Evolutionary conservation across 2,113 vertebrate species (phyloP), one percentile per base, ranked within the genome.

Genomic region (Cacatua alba): DNA sequence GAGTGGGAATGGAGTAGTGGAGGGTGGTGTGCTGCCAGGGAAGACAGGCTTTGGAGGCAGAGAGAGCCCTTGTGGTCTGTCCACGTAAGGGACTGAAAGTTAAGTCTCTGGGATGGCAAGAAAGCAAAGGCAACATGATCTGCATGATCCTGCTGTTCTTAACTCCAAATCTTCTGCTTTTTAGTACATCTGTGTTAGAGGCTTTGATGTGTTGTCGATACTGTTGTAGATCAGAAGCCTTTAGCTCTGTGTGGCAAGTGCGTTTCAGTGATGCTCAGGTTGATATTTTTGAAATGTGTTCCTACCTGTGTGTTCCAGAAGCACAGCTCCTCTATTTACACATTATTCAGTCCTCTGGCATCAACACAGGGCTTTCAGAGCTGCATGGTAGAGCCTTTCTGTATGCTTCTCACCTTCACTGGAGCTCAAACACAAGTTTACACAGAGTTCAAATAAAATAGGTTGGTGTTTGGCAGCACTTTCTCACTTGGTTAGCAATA

Each of bases 1-100:
- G 15, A 4, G 4, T 74, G 26, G 62, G 39, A 86, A 9, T 1
- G 1, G 18, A 63, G 16, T 26, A 13, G 31, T 8, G 11, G 60
- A 35, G 24, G 3, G 17, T 60, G 33, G 37, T 44, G 26, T 0
- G 0, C n/a, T 48, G 14, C 28, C 3, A 35, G 9, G 28, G 48
- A 15, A 49, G 37, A n/a, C 17, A 41, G 29, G 21, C 64, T 92
- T 46, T 60, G 43, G n/a, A 87, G 72, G 35, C 33, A 57, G 17
- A 16, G 43, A 43, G 74, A 76, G 25, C 25, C 16, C 17, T 11
- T 0, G 0, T 24, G 65, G 6, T 17, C 9, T 64, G 5, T 35
- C 33, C 7, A 3, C 7, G 29, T 57, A 25, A 53, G 33, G 57
- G 39, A 17, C 18, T 68, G 53, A 51, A 77, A 41, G 20, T 7